These are phyloP conservation scores for Pentalonia nigronervosa DNA, from an alignment of 1,140 invertebrate genomes.

Conservation along the genomic window DNA sequence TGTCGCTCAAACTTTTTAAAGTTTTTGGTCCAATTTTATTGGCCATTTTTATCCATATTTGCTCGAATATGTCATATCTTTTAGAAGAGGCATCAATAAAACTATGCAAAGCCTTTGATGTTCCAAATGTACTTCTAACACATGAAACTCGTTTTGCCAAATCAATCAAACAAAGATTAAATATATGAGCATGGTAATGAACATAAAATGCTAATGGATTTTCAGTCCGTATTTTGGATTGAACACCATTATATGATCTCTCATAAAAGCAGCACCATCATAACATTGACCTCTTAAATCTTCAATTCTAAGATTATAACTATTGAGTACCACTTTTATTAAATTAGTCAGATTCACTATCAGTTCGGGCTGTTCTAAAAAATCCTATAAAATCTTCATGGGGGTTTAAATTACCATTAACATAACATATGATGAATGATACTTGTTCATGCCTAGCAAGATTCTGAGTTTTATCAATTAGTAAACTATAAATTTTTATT, in stretches of 20 bases:
- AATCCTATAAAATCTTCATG: neutral
- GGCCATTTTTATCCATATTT: neutral
- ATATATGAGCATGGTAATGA: constrained; percentile 67
- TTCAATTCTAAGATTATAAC: neutral
- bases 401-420: neutral
- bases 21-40: constrained; percentile 32
- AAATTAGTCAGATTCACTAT: neutral
- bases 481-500: neutral
- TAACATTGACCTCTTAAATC: constrained; percentile 3
- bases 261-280: neutral
- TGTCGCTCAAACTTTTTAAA: neutral
- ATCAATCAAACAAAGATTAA: constrained; percentile 33
- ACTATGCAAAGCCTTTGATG: neutral
- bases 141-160: constrained; percentile 3
- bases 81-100: constrained; percentile 34
- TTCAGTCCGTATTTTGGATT: constrained; percentile 71
- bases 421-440: neutral
- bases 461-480: neutral
- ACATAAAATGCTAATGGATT: neutral
- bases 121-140: neutral
- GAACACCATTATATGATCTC: constrained; percentile 66
- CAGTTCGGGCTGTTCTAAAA: neutral
- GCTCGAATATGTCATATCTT: neutral
- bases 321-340: neutral
- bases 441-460: neutral